phyloP scores from a whole-genome alignment of 1,140 invertebrate species.

The Scaptomyza pallida region DNA sequence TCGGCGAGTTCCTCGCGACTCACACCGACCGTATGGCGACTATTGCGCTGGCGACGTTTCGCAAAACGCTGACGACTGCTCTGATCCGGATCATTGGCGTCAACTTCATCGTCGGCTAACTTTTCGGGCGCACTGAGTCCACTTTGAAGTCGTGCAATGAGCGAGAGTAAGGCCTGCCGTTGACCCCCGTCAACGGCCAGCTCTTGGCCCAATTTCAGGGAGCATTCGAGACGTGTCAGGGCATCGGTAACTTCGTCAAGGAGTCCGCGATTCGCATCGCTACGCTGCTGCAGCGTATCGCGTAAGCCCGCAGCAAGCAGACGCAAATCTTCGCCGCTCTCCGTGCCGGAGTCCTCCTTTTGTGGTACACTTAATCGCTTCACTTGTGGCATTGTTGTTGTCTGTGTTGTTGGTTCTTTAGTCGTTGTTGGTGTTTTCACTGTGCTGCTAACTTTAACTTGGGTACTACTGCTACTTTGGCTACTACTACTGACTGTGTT shows the following conservation, averaged over 20 bases:
- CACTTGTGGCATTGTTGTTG: conserved; percentile 36
- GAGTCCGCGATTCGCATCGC: conserved; percentile 83
- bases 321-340: conserved; percentile 87
- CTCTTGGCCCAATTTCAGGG: conserved; percentile 86
- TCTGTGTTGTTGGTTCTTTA: conserved; percentile 34
- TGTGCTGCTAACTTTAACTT: conserved; percentile 42
- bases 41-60: conserved; percentile 85
- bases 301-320: conserved; percentile 79
- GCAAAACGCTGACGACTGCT: conserved; percentile 78
- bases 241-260: conserved; percentile 92
- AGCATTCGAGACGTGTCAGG: conserved; percentile 89
- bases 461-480: conserved; percentile 15
- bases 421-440: conserved; percentile 34
- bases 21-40: conserved; percentile 92
- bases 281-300: conserved; percentile 72
- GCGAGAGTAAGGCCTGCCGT: conserved; percentile 88
- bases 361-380: conserved; percentile 72
- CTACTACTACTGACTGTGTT: conserved; percentile 31
- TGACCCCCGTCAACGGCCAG: conserved; percentile 85
- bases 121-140: conserved; percentile 87
- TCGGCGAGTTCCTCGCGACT: conserved; percentile 90
- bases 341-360: conserved; percentile 88
- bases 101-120: conserved; percentile 67
- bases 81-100: conserved; percentile 33
- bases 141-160: conserved; percentile 90